A percentile compares a stretch with the other conserved stretches of the same genome.
Conservation (phyloP, 2,113 vertebrate species). For the Peucedramus taeniatus region DNA sequence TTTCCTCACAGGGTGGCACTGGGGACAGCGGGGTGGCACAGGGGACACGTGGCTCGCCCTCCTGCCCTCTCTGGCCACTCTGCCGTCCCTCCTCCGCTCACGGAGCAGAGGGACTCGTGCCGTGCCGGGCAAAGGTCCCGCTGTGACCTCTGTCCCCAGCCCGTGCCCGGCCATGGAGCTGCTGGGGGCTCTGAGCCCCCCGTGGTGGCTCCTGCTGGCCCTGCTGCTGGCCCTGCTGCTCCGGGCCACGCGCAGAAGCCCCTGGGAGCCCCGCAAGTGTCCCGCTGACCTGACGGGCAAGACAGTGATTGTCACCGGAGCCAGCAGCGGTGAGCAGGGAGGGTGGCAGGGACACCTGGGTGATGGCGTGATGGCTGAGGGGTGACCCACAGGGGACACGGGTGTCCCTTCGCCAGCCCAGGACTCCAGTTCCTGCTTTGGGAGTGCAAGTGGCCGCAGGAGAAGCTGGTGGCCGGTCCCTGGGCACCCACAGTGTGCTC, state of each 20-base stretch:
- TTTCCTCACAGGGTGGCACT: rapidly evolving
- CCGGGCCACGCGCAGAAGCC: neutral
- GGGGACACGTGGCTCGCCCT: rapidly evolving
- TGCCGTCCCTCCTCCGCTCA: neutral
- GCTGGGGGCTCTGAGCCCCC: neutral
- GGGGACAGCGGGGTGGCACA: neutral
- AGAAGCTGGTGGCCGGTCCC: rapidly evolving
- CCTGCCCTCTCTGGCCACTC: neutral
- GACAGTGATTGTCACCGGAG: conserved; percentile 83
- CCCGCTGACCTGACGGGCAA: conserved; percentile 74
- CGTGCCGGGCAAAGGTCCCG: neutral
- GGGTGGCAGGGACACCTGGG: rapidly evolving
- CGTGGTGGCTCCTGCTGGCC: conserved; percentile 59
- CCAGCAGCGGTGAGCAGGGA: conserved; percentile 78
- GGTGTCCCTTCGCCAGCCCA: neutral
- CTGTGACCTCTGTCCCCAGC: neutral
- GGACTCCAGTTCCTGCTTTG: neutral
- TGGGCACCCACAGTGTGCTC: rapidly evolving
- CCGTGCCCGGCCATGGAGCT: neutral
- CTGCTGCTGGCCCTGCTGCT: conserved; percentile 60
- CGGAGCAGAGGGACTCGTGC: rapidly evolving
- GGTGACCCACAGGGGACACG: rapidly evolving
- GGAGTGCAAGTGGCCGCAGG: neutral
- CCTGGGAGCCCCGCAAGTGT: conserved; percentile 76
- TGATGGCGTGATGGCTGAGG: neutral